phyloP scores from a whole-genome alignment of 2,888 invertebrate species.

The Agonum fuliginosum region DNA sequence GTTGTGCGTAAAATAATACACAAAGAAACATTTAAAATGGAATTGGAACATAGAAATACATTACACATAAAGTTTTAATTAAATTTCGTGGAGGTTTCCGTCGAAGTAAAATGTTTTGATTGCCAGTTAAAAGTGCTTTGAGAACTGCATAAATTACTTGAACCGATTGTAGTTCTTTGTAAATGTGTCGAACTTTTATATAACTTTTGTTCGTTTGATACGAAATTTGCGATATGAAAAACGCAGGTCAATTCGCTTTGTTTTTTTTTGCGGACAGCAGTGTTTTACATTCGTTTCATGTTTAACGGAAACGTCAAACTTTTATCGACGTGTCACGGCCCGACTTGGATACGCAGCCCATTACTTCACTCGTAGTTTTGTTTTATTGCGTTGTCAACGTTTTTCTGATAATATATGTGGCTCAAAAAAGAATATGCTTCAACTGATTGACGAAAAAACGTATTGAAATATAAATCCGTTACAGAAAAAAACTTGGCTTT shows the following conservation, averaged over 20 bases:
- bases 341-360: neutral
- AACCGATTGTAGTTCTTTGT: constrained; percentile 15
- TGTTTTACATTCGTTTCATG: constrained; percentile 33
- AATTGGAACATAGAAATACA: too few relatives aligned
- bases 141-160: neutral
- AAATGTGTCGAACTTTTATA: constrained; percentile 15
- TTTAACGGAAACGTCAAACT: constrained; percentile 29
- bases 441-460: too few relatives aligned
- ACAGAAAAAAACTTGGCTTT: too few relatives aligned
- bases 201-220: constrained; percentile 22
- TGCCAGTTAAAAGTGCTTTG: neutral
- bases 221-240: constrained; percentile 17
- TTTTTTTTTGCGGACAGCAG: neutral
- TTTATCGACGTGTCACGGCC: constrained; percentile 18
- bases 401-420: too few relatives aligned
- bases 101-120: constrained; percentile 10
- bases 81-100: neutral
- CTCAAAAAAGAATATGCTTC: too few relatives aligned
- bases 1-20: too few relatives aligned
- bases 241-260: constrained; percentile 14
- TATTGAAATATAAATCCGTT: too few relatives aligned
- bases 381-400: neutral
- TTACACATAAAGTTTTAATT: constrained; percentile 1
- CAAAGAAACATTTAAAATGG: too few relatives aligned
- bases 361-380: neutral